A percentile compares a stretch with the other conserved stretches of the same genome.
Conservation (phyloP, 92 coral and sea anemone species). For the Epizoanthus illoricatus region DNA sequence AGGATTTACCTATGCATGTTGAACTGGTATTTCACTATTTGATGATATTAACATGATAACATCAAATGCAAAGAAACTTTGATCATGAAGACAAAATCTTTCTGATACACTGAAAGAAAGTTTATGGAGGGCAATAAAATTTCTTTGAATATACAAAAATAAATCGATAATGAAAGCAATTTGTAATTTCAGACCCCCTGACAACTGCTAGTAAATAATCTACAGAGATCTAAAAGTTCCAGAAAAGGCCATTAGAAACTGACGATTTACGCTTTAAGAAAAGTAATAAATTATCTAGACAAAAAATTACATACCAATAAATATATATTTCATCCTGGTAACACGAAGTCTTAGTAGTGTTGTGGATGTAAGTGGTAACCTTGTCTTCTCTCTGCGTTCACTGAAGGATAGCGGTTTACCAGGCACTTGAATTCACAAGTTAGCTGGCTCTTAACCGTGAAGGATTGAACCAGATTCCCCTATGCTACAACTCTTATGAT, state of each 20-base stretch:
- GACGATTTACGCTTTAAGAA: neutral
- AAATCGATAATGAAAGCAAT: neutral
- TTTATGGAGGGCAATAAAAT: neutral
- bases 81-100: neutral
- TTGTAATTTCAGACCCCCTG: neutral
- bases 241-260: neutral
- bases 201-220: neutral
- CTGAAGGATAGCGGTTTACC: neutral
- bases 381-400: neutral
- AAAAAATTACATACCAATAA: conserved; percentile 17
- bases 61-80: neutral
- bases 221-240: neutral
- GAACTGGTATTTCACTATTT: neutral
- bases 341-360: neutral
- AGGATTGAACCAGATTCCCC: neutral
- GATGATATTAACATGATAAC: neutral
- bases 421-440: conserved; percentile 16
- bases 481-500: conserved; percentile 12
- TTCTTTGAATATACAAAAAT: neutral
- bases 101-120: neutral
- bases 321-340: conserved; percentile 27
- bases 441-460: neutral
- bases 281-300: neutral
- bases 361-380: neutral
- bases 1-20: neutral